phyloP scores from a whole-genome alignment of 1,140 invertebrate genomes.

The Drosophila elegans region DNA sequence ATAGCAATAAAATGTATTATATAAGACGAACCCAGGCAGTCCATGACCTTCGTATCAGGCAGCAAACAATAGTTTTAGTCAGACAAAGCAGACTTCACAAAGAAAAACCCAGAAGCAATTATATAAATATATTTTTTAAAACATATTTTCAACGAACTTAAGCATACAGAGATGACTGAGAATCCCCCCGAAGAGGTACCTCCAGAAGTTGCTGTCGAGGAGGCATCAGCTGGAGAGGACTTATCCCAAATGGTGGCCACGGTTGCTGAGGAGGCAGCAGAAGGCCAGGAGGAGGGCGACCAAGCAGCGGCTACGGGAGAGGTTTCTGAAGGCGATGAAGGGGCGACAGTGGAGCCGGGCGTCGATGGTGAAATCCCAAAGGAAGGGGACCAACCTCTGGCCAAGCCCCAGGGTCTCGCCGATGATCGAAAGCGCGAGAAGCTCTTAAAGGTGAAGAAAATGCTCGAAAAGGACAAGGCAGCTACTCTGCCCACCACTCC shows the following conservation, averaged over 20 bases:
- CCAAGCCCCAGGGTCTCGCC: neutral
- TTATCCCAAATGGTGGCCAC: neutral
- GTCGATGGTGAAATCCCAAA: neutral
- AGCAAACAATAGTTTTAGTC: slow-evolving; percentile 1
- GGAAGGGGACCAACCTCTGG: neutral
- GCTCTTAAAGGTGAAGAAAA: slow-evolving; percentile 14
- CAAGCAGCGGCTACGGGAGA: neutral
- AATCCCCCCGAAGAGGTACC: slow-evolving; percentile 5
- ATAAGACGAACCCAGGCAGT: slow-evolving; percentile 30
- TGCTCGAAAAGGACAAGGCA: slow-evolving; percentile 4
- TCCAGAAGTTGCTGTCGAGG: neutral
- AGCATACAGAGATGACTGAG: slow-evolving; percentile 11
- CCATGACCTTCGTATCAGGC: neutral
- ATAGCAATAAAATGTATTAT: slow-evolving; percentile 74
- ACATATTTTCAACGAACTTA: neutral
- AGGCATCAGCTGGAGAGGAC: neutral
- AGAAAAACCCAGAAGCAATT: neutral
- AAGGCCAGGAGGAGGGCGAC: neutral
- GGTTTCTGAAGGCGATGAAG: neutral
- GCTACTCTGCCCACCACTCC: neutral
- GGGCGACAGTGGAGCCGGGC: neutral
- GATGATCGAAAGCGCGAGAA: slow-evolving; percentile 18
- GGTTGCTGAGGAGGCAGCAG: neutral
- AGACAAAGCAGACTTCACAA: slow-evolving; percentile 8
- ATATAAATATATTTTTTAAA: slow-evolving; percentile 1